These are phyloP conservation scores for Tenualosa ilisha DNA, from an alignment of 2,797 vertebrate genomes.

Conservation along the genomic window DNA sequence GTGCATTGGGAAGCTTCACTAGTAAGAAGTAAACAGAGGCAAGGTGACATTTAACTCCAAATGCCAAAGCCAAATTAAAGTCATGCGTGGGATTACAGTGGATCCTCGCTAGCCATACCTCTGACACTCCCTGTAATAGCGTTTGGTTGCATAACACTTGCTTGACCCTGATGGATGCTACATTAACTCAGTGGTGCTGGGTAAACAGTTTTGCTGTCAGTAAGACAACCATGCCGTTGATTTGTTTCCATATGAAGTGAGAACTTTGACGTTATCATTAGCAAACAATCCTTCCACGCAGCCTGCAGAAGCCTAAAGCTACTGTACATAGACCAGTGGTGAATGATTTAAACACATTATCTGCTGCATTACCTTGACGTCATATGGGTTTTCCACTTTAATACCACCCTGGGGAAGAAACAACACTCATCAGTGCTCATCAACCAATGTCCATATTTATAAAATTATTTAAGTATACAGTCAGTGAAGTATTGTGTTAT, in stretches of 20 bases:
- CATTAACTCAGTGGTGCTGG: neutral
- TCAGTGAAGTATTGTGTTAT: too few relatives aligned
- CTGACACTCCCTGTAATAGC: neutral
- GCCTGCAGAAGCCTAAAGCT: neutral
- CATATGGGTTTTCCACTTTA: conserved; percentile 84
- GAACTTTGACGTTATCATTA: neutral
- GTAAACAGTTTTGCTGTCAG: neutral
- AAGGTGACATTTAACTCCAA: neutral
- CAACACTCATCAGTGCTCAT: neutral
- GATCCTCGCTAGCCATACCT: neutral
- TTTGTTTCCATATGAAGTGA: neutral
- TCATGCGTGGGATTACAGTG: neutral
- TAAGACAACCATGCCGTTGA: neutral
- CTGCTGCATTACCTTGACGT: conserved; percentile 81
- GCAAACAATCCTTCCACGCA: neutral
- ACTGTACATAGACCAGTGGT: neutral
- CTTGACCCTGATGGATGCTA: neutral
- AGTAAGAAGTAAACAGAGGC: neutral
- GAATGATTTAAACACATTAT: neutral
- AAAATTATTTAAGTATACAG: too few relatives aligned
- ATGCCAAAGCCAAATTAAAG: neutral
- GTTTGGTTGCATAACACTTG: neutral
- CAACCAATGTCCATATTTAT: neutral
- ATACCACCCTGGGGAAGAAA: conserved; percentile 81
- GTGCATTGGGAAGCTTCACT: neutral